Percentiles rank a stretch among this genome's conserved stretches.
These are phyloP conservation scores for Cyanocitta stelleri DNA, from an alignment of 2,113 vertebrate species.

Conservation along the genomic window DNA sequence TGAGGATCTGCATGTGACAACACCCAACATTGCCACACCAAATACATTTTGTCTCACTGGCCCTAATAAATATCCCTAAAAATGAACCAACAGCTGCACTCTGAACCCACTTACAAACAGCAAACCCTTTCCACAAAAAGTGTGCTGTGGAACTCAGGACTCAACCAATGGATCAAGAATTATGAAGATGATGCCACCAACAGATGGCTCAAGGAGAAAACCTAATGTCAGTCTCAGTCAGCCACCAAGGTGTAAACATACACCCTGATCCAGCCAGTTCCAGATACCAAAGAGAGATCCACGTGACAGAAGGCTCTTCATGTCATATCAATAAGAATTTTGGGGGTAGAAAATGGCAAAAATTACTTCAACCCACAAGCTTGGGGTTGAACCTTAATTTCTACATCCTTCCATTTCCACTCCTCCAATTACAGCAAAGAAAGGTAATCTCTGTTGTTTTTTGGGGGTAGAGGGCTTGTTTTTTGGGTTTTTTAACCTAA, in stretches of 20 bases:
- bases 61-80: background rate
- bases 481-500: background rate
- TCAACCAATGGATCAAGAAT: background rate
- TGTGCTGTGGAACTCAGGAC: background rate
- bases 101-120: background rate
- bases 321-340: background rate
- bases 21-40: background rate
- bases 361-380: background rate
- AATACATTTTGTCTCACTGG: background rate
- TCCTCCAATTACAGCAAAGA: background rate
- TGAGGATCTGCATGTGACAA: background rate
- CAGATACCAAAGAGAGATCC: background rate
- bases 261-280: background rate
- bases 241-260: background rate
- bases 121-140: background rate
- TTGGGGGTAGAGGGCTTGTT: rapidly evolving
- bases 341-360: background rate
- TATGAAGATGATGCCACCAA: background rate
- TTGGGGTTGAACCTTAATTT: background rate
- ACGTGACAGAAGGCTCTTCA: background rate
- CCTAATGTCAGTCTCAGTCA: background rate
- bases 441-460: background rate
- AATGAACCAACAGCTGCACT: background rate
- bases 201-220: background rate
- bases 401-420: background rate